Evolutionary conservation across 2,888 invertebrate species (phyloP), one percentile per base, ranked within the genome.

Genomic region (Bedellia somnulentella): DNA sequence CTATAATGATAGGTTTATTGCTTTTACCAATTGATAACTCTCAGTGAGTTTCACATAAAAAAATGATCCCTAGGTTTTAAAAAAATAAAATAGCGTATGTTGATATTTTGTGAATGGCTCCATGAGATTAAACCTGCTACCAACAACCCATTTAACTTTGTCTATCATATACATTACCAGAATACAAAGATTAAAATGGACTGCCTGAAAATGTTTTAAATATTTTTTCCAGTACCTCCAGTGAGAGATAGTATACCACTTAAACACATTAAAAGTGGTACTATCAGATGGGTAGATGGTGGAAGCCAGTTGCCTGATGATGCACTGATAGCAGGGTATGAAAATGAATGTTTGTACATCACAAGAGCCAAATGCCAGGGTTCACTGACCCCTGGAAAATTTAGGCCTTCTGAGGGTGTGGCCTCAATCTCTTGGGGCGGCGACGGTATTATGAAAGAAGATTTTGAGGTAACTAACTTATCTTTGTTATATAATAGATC

Each of bases 371-470:
- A 29, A 9, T 35, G 35, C 30, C 13, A 31, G 10, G 37, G 37
- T 1, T 37, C 37, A 3, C 4, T 35, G 15, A 37, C 37, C 3
- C 37, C 37, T 3, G 37, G 37, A 6, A 37, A 37, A 12, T 35
- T 25, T 12, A 25, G 33, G 2, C 31, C 33, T 2, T 35, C 35
- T 4, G 9, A 18, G 5, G 27, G 31, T 6, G 25, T 17, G 9
- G 32, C 34, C 9, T 36, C 22, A 12, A 27, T 35, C 4, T 10
- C 37, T 2, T 37, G 37, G 37, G 37, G 37, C 11, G 33, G 33
- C 10, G 13, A 30, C 11, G 27, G 35, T 5, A 33, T 13, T 15
- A 15, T 15, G 14, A 26, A 26, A 15, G 15, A n/a, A 9, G 26
- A 14, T 14, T 26, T 26, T 15, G 26, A 26, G 8, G 26, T 26